phyloP scores from a whole-genome alignment of 2,113 vertebrate genomes.

The Eretmochelys imbricata region DNA sequence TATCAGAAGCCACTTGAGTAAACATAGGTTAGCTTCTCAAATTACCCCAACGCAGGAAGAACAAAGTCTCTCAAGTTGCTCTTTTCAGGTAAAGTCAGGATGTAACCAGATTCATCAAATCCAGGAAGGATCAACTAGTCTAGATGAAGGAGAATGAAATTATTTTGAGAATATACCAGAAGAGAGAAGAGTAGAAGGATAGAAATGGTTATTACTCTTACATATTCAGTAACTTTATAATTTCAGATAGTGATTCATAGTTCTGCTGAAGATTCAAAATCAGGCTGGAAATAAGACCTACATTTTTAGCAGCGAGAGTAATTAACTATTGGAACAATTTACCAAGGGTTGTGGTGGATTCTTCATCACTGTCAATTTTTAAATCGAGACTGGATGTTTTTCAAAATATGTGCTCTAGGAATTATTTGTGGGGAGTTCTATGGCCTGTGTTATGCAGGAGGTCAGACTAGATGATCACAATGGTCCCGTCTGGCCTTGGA shows the following conservation, averaged over 20 bases:
- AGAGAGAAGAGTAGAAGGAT: background rate
- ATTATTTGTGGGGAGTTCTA: background rate
- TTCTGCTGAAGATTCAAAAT: background rate
- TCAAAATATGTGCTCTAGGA: background rate
- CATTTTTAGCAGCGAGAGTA: background rate
- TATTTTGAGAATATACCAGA: background rate
- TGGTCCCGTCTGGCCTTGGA: background rate
- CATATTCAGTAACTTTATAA: background rate
- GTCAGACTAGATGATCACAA: background rate
- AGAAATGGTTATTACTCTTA: background rate
- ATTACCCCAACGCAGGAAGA: background rate
- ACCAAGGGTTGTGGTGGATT: background rate
- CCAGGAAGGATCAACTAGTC: slow-evolving; percentile 26
- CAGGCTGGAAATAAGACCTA: background rate
- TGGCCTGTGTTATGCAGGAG: background rate
- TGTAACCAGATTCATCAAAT: background rate
- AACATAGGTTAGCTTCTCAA: background rate
- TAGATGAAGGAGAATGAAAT: slow-evolving; percentile 7
- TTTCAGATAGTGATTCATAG: background rate
- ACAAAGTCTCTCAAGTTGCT: background rate
- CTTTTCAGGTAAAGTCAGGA: background rate
- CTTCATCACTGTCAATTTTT: background rate
- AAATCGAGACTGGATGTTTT: background rate
- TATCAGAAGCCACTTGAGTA: background rate
- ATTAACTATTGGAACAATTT: background rate